Evolutionary conservation across 2,113 vertebrate species (phyloP).

Genomic region (Caranx melampygus): DNA sequence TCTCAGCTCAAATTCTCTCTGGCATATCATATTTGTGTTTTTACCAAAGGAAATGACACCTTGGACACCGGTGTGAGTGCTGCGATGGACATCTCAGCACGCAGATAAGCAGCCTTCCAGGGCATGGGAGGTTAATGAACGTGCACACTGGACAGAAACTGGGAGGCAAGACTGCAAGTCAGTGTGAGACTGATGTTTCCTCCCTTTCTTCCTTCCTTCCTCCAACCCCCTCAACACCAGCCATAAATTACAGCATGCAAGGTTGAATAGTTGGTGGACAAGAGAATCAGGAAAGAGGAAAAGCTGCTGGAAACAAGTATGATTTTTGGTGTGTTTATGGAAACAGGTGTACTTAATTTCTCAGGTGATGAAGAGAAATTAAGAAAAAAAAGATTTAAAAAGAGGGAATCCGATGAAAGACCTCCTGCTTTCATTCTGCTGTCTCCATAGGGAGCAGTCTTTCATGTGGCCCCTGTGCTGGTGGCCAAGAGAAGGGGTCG

Average conservation of each 20-base stretch:
- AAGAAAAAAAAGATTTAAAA: slow-evolving; percentile 17
- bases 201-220: slow-evolving; percentile 77
- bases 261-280: slow-evolving; percentile 34
- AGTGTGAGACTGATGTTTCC: slow-evolving; percentile 67
- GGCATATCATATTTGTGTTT: slow-evolving; percentile 59
- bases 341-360: slow-evolving; percentile 56
- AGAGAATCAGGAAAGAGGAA: slow-evolving; percentile 56
- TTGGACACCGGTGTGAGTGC: slow-evolving; percentile 27
- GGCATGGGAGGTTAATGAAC: slow-evolving; percentile 73
- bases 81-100: slow-evolving; percentile 35
- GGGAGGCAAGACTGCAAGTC: slow-evolving; percentile 63
- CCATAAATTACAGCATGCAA: slow-evolving; percentile 68
- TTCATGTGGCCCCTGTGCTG: slow-evolving; percentile 64
- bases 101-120: slow-evolving; percentile 69
- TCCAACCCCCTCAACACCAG: slow-evolving; percentile 45
- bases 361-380: slow-evolving; percentile 16
- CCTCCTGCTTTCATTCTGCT: slow-evolving; percentile 43
- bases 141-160: slow-evolving; percentile 74
- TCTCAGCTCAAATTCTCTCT: slow-evolving; percentile 52
- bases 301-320: slow-evolving; percentile 34
- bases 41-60: slow-evolving; percentile 68
- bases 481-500: slow-evolving; percentile 54
- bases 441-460: slow-evolving; percentile 48
- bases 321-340: slow-evolving; percentile 38
- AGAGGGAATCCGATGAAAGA: slow-evolving; percentile 31